phyloP scores from a whole-genome alignment of 2,888 invertebrate species.

The Morpho deidamia region DNA sequence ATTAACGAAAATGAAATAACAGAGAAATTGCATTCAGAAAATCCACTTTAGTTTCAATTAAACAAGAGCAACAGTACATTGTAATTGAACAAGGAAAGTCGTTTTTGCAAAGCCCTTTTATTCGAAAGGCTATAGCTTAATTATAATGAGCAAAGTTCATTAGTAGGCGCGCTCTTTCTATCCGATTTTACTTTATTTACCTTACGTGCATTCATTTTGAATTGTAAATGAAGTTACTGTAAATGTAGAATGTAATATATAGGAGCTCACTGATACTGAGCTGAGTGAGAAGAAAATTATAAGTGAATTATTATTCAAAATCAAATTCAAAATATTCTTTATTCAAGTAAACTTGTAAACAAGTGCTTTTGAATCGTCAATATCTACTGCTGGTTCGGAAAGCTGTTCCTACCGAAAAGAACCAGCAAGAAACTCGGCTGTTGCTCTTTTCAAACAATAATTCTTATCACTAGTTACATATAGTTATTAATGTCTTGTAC shows the following conservation, averaged over 20 bases:
- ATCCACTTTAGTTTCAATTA: constrained; percentile 1
- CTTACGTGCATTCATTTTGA: constrained; percentile 26
- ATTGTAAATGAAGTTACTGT: constrained; percentile 8
- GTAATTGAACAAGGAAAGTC: constrained; percentile 20
- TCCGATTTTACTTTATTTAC: constrained; percentile 28
- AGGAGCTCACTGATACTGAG: background rate
- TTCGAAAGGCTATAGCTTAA: constrained; percentile 30
- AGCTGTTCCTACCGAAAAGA: too few relatives aligned
- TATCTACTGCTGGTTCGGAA: too few relatives aligned
- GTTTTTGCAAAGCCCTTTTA: constrained; percentile 21
- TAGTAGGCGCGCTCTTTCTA: constrained; percentile 33
- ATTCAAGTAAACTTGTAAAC: too few relatives aligned
- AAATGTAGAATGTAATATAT: background rate
- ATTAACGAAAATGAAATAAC: background rate
- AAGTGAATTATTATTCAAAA: too few relatives aligned
- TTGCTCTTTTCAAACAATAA: too few relatives aligned
- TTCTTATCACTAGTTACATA: too few relatives aligned
- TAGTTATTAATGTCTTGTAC: too few relatives aligned
- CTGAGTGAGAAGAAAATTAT: too few relatives aligned
- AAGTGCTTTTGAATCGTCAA: too few relatives aligned
- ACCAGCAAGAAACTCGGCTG: too few relatives aligned
- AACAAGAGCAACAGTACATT: constrained; percentile 13
- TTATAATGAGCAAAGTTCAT: constrained; percentile 37
- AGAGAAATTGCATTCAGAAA: background rate
- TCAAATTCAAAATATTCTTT: too few relatives aligned